Conservation (phyloP, 2,797 vertebrate genomes). For the Poecilia wingei region DNA sequence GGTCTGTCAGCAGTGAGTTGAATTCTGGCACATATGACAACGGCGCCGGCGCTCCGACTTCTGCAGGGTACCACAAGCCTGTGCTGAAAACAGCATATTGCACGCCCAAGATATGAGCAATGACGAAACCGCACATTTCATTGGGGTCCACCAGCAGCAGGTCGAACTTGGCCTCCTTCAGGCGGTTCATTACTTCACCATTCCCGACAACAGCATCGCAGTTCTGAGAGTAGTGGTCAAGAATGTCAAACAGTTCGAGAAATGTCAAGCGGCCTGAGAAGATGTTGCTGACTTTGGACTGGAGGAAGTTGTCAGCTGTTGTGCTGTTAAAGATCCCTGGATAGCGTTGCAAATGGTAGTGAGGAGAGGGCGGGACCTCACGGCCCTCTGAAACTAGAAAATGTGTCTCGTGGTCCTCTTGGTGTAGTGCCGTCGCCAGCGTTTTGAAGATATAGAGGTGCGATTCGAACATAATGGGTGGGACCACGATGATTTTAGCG, state of each 20-base stretch:
- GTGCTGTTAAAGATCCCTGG: constrained; percentile 97
- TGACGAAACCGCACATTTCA: constrained; percentile 98
- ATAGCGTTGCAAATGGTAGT: constrained; percentile 93
- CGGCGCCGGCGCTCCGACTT: constrained; percentile 95
- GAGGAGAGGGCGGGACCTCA: constrained; percentile 87
- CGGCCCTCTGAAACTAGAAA: constrained; percentile 95
- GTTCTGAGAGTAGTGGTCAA: constrained; percentile 97
- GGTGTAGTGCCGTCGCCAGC: constrained; percentile 89
- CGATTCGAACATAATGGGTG: constrained; percentile 99
- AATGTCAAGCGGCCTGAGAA: constrained; percentile 95
- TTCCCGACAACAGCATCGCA: constrained; percentile 95
- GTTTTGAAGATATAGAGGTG: constrained; percentile 99
- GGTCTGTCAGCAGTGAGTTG: constrained; percentile 96
- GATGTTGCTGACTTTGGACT: constrained; percentile 96
- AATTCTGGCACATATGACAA: constrained; percentile 98
- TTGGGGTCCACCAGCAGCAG: constrained; percentile 97
- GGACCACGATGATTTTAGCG: constrained; percentile 95
- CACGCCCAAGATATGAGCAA: constrained; percentile 93
- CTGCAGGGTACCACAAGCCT: constrained; percentile 97
- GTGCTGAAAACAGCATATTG: constrained; percentile 97
- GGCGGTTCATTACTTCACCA: constrained; percentile 83
- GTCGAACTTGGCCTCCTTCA: constrained; percentile 92
- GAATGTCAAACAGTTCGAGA: constrained; percentile 94
- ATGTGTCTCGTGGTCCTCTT: constrained; percentile 92
- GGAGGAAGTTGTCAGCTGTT: constrained; percentile 93